Evolutionary conservation across 2,113 vertebrate species (phyloP).

Genomic region (rabbit (Oryctolagus cuniculus)): mOryCun1.1 NC_091435.1:120735501-120736000

Average conservation of each 20-base stretch:
- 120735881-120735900: background rate
- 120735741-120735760: background rate
- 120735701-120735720: background rate
- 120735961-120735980: constrained; percentile 50
- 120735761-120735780: background rate
- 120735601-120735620: background rate
- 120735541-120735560: background rate
- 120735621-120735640: background rate
- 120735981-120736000: constrained; percentile 70
- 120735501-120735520: background rate
- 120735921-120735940: constrained; percentile 31
- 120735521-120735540: too few species aligned
- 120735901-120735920: background rate
- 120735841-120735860: constrained; percentile 16
- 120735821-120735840: constrained; percentile 37
- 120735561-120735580: background rate
- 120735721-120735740: background rate
- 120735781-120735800: background rate
- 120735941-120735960: constrained; percentile 20
- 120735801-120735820: background rate
- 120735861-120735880: background rate
- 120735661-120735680: background rate
- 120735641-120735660: background rate
- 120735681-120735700: background rate
- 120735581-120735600: background rate